These are phyloP conservation scores for Rutpela maculata DNA, from an alignment of 2,888 invertebrate species.

Conservation along the genomic window DNA sequence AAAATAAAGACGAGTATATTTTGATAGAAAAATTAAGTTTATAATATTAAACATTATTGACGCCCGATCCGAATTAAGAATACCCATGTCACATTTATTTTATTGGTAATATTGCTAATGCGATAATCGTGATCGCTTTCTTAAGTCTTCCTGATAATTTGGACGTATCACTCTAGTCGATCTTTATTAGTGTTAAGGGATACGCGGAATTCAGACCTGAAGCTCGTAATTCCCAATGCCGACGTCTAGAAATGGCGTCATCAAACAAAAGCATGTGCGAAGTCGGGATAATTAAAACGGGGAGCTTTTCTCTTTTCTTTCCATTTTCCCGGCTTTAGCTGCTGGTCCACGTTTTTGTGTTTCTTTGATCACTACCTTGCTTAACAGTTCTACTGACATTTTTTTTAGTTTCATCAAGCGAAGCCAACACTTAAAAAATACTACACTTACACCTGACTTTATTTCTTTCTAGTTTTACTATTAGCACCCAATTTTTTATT, in stretches of 20 bases:
- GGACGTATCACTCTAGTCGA: conserved; percentile 61
- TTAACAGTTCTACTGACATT: conserved; percentile 25
- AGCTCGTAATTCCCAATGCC: conserved; percentile 59
- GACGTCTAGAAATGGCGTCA: conserved; percentile 66
- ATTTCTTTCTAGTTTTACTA: conserved; percentile 9
- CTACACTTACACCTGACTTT: conserved; percentile 29
- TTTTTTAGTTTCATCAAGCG: conserved; percentile 27
- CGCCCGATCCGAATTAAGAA: not conserved
- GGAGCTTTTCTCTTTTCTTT: conserved; percentile 56
- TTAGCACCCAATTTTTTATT: not conserved
- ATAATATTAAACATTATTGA: not conserved
- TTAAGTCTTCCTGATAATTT: conserved; percentile 60
- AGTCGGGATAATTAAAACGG: conserved; percentile 70
- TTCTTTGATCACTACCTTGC: conserved; percentile 48
- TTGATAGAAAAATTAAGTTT: not conserved
- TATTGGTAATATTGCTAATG: conserved; percentile 43
- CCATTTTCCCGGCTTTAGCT: conserved; percentile 19
- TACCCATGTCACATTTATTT: conserved; percentile 24
- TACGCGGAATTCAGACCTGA: conserved; percentile 60
- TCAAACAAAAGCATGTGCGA: conserved; percentile 70
- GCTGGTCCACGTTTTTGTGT: conserved; percentile 48
- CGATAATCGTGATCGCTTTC: conserved; percentile 56
- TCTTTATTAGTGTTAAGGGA: conserved; percentile 64
- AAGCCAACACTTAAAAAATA: conserved; percentile 26
- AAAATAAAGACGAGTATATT: too few species aligned